Percentiles rank a stretch among this genome's conserved stretches.
phyloP scores from a whole-genome alignment of 2,888 invertebrate genomes.

The Cyclophora albipunctata region DNA sequence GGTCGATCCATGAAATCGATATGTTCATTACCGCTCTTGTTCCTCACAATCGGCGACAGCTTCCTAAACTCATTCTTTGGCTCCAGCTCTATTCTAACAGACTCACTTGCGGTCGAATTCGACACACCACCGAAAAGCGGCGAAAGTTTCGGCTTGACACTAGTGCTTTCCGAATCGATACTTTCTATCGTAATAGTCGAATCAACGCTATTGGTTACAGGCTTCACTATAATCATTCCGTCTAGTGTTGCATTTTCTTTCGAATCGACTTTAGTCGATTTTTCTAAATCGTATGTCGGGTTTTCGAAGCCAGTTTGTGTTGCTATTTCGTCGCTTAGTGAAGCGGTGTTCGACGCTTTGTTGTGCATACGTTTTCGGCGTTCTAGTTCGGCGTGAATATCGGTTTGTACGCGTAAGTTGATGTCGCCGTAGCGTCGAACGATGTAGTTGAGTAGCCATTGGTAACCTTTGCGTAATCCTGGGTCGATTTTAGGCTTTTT shows the following conservation, averaged over 20 bases:
- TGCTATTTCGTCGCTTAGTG: slow-evolving; percentile 56
- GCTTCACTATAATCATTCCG: slow-evolving; percentile 59
- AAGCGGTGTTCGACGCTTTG: slow-evolving; percentile 51
- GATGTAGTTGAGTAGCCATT: slow-evolving; percentile 83
- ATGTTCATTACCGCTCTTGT: slow-evolving; percentile 40
- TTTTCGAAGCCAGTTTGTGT: slow-evolving; percentile 69
- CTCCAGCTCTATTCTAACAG: slow-evolving; percentile 57
- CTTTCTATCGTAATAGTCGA: slow-evolving; percentile 63
- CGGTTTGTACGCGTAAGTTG: slow-evolving; percentile 79
- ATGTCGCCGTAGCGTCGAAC: slow-evolving; percentile 78
- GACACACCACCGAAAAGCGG: slow-evolving; percentile 58
- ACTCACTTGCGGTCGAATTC: slow-evolving; percentile 38
- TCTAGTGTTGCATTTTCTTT: slow-evolving; percentile 26
- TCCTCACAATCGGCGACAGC: slow-evolving; percentile 56
- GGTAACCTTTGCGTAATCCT: slow-evolving; percentile 80
- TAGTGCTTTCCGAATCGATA: slow-evolving; percentile 43
- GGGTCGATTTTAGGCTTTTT: slow-evolving; percentile 77
- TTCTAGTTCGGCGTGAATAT: slow-evolving; percentile 71
- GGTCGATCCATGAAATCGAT: slow-evolving; percentile 61
- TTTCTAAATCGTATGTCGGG: slow-evolving; percentile 49
- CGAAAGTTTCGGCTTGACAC: slow-evolving; percentile 55
- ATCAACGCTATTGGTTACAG: slow-evolving; percentile 49
- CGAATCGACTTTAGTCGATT: slow-evolving; percentile 20
- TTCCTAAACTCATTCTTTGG: slow-evolving; percentile 58
- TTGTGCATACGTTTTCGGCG: slow-evolving; percentile 57